phyloP scores from a whole-genome alignment of 2,888 invertebrate species.

The Watsonalla binaria region DNA sequence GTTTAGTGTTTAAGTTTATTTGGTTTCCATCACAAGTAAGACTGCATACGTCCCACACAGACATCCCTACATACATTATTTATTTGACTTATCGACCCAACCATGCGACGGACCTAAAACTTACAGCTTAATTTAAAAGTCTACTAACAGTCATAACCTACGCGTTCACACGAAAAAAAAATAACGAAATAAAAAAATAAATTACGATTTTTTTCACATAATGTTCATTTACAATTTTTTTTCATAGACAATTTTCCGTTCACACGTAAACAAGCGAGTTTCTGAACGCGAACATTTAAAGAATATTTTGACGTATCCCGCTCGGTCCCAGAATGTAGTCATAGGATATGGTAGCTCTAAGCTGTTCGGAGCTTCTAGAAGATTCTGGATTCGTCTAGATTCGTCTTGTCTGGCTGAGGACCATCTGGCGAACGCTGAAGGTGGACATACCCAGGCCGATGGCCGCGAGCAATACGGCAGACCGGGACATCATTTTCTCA shows the following conservation, averaged over 20 bases:
- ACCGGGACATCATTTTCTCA: slow-evolving; percentile 78
- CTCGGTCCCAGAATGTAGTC: slow-evolving; percentile 2
- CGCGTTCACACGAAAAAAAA: slow-evolving; percentile 24
- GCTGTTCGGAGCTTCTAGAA: slow-evolving; percentile 16
- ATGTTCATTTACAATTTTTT: slow-evolving; percentile 46
- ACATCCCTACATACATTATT: slow-evolving; percentile 22
- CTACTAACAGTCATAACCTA: slow-evolving; percentile 7
- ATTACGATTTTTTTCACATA: slow-evolving; percentile 42
- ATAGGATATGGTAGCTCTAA: slow-evolving; percentile 6
- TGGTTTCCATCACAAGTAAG: slow-evolving; percentile 57
- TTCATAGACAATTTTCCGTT: slow-evolving; percentile 6
- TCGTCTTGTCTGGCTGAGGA: slow-evolving; percentile 66
- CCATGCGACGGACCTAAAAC: slow-evolving; percentile 23
- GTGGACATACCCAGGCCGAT: slow-evolving; percentile 80
- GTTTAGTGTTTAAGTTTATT: slow-evolving; percentile 52
- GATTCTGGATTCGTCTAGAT: slow-evolving; percentile 39
- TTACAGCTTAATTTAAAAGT: slow-evolving; percentile 27
- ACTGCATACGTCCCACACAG: slow-evolving; percentile 17
- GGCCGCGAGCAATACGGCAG: slow-evolving; percentile 77
- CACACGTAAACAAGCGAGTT: slow-evolving; percentile 9
- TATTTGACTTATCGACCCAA: slow-evolving; percentile 15
- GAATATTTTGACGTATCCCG: background rate
- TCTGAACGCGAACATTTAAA: slow-evolving; percentile 10
- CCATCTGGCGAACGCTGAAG: slow-evolving; percentile 81
- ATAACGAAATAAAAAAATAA: slow-evolving; percentile 33